A percentile compares a stretch with the other conserved stretches of the same genome.
Conservation (phyloP, 2,888 invertebrate species). For the Panzeria rudis region DNA sequence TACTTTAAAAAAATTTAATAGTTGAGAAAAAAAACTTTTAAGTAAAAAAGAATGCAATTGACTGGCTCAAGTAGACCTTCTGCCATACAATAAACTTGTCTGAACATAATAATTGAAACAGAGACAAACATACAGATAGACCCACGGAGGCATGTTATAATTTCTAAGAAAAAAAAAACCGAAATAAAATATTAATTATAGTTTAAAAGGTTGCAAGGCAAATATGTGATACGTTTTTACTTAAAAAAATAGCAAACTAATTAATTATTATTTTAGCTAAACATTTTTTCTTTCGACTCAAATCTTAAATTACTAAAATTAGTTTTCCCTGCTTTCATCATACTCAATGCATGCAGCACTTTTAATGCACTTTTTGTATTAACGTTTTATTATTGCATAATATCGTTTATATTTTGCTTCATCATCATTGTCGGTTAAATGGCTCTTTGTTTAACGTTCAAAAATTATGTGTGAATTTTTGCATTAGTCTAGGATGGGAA, state of each 20-base stretch:
- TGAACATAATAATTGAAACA: slow-evolving; percentile 43
- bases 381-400: slow-evolving; percentile 49
- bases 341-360: not conserved
- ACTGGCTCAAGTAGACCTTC: slow-evolving; percentile 60
- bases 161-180: slow-evolving; percentile 49
- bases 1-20: slow-evolving; percentile 6
- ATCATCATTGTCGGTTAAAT: slow-evolving; percentile 60
- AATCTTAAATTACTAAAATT: not conserved
- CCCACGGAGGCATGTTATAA: slow-evolving; percentile 41
- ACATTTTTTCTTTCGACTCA: slow-evolving; percentile 1
- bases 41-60: slow-evolving; percentile 54
- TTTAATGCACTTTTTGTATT: slow-evolving; percentile 5
- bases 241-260: not conserved
- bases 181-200: slow-evolving; percentile 61
- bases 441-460: slow-evolving; percentile 64
- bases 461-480: slow-evolving; percentile 69
- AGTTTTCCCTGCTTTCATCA: not conserved
- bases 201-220: slow-evolving; percentile 49
- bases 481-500: slow-evolving; percentile 42
- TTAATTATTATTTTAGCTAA: slow-evolving; percentile 3
- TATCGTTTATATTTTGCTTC: slow-evolving; percentile 28
- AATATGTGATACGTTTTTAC: slow-evolving; percentile 26
- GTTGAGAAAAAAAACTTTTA: slow-evolving; percentile 12
- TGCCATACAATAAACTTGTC: slow-evolving; percentile 54
- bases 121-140: not conserved